A percentile compares a stretch with the other conserved stretches of the same genome.
These are phyloP conservation scores for Pangasianodon hypophthalmus DNA, from an alignment of 2,113 vertebrate genomes.

Conservation along the genomic window DNA sequence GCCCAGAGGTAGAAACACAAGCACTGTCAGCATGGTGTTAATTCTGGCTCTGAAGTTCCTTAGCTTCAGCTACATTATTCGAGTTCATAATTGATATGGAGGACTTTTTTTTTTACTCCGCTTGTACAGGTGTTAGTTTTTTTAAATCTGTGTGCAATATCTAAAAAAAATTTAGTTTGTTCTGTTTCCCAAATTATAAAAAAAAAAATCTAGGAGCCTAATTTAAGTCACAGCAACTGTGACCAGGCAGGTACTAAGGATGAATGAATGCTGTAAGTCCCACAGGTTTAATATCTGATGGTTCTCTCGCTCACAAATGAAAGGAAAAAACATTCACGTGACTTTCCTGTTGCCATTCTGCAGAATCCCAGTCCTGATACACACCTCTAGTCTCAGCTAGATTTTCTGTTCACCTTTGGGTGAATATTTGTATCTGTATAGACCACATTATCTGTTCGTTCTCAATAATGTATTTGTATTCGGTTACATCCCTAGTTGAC, in stretches of 20 bases:
- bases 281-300: neutral
- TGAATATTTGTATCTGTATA: neutral
- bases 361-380: neutral
- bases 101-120: no score
- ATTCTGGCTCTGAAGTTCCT: neutral
- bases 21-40: neutral
- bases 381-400: neutral
- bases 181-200: neutral
- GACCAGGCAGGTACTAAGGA: neutral
- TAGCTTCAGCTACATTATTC: neutral
- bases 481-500: neutral
- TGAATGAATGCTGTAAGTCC: neutral
- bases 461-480: neutral
- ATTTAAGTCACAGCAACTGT: neutral
- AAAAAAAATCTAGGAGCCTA: neutral
- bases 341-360: neutral
- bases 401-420: neutral
- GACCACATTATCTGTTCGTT: neutral
- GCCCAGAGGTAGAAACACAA: neutral
- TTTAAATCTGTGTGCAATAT: neutral
- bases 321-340: neutral
- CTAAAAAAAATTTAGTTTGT: neutral
- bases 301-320: neutral
- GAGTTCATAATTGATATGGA: neutral
- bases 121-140: neutral